Evolutionary conservation across 2,113 vertebrate species (phyloP), one percentile per base, ranked within the genome.

Genomic region (Uropsilus gracilis): DNA sequence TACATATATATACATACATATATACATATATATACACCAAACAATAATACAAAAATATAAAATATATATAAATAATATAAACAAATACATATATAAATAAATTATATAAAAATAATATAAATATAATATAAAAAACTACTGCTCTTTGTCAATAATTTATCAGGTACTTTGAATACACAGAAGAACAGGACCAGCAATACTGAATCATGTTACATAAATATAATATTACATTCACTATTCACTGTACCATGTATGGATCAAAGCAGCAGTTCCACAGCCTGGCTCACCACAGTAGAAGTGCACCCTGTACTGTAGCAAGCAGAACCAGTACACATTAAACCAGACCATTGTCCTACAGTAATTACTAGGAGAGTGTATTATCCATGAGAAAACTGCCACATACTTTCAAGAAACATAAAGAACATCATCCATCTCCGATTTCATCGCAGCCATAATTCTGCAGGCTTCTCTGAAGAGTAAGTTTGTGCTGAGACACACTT

Each of bases 291-390:
- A 78, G 57, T 50, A 87, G 72, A 91, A 95, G 96, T 90, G 90
- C 53, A 81, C 69, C 95, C 91, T 94, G 93, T 86, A 96, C 92
- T 90, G 88, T 53, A 96, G 85, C 72, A 97, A 94, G 95, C 75
- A 96, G 90, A 98, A 97, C 88, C 89, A 97, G 97, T 92, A 97
- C 59, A 95, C 76, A 85, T 97, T 97, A 95, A 66, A 53, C 94
- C 90, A 90, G 88, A 96, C 94, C 89, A 90, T 97, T 96, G 97
- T 96, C 97, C 93, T 94, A 92, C 50, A 97, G 92, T 96, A 97
- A 98, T 97, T 97, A 94, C 87, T 82, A 88, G 87, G 97, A 93
- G 96, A 94, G 94, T 96, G 76, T 76, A 84, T 95, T 97, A 95
- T 94, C 95, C 57, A 37, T 96, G 97, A 97, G 94, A 97, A 68